Evolutionary conservation across 2,797 vertebrate species (phyloP).

Genomic region (Eutrigla gurnardus): DNA sequence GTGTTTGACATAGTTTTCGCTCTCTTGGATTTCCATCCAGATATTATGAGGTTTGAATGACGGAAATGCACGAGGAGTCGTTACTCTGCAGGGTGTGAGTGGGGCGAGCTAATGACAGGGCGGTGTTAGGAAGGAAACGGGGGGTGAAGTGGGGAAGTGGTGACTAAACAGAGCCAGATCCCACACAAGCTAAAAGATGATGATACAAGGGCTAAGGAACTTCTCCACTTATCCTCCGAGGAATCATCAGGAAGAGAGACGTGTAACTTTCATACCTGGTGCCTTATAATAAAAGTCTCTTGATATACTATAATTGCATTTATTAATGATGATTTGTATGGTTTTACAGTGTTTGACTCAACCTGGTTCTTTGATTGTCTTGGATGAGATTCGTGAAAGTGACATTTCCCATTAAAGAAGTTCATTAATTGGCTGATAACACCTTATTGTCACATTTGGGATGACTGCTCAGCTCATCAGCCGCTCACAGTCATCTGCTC

Average conservation of each 20-base stretch:
- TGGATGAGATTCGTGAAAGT: neutral
- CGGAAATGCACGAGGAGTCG: neutral
- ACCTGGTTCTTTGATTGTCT: neutral
- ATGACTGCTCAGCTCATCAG: neutral
- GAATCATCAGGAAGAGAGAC: neutral
- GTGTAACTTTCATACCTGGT: no score
- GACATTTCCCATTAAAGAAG: neutral
- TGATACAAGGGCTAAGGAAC: neutral
- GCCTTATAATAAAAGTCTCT: no score
- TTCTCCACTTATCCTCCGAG: neutral
- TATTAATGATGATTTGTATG: neutral
- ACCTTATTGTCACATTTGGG: neutral
- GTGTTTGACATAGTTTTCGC: neutral
- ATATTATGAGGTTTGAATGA: neutral
- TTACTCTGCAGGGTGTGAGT: neutral
- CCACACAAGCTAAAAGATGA: neutral
- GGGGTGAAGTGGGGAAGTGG: neutral
- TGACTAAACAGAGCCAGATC: neutral
- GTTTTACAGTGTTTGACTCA: neutral
- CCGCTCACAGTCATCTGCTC: neutral
- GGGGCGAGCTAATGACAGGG: no score
- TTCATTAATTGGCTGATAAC: slow-evolving; percentile 4
- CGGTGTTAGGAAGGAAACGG: neutral
- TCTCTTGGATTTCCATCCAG: neutral
- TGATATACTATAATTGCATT: neutral